Percentiles rank a stretch among this genome's conserved stretches.
These are phyloP conservation scores for Tapirus terrestris DNA, from an alignment of 2,113 vertebrate genomes.

Conservation along the genomic window DNA sequence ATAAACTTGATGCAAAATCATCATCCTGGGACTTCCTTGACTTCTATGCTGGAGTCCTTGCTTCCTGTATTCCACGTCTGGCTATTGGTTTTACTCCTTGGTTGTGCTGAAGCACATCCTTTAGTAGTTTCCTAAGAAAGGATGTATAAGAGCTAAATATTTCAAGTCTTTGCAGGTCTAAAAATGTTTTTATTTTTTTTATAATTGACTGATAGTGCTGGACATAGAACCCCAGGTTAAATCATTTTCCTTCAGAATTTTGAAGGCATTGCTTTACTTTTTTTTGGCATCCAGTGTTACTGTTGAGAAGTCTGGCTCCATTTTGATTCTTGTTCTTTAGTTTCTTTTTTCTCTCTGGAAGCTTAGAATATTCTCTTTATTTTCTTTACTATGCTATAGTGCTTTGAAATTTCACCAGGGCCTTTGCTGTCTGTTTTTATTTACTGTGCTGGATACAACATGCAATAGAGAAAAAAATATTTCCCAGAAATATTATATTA, in stretches of 20 bases:
- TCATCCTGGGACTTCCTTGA: background rate
- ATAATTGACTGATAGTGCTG: background rate
- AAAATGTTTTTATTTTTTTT: background rate
- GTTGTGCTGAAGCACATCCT: background rate
- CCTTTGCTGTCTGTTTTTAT: background rate
- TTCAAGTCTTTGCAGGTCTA: background rate
- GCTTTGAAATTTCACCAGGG: background rate
- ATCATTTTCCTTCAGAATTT: background rate
- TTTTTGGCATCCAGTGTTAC: background rate
- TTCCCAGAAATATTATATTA: background rate
- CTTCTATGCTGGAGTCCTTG: background rate
- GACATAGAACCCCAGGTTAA: background rate
- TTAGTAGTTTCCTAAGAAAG: conserved; percentile 27
- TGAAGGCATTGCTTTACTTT: background rate
- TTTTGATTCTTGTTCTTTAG: background rate
- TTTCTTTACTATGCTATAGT: background rate
- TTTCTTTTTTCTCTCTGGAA: background rate
- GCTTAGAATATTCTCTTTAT: background rate
- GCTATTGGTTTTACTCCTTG: background rate
- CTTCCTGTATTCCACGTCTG: background rate
- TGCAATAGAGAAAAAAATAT: background rate
- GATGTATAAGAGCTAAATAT: background rate
- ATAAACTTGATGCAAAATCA: background rate
- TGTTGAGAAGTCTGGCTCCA: background rate
- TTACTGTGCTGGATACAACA: background rate